A percentile compares a stretch with the other conserved stretches of the same genome.
These are phyloP conservation scores for Montipora foliosa DNA, from an alignment of 64 coral and sea anemone species.

Conservation along the genomic window DNA sequence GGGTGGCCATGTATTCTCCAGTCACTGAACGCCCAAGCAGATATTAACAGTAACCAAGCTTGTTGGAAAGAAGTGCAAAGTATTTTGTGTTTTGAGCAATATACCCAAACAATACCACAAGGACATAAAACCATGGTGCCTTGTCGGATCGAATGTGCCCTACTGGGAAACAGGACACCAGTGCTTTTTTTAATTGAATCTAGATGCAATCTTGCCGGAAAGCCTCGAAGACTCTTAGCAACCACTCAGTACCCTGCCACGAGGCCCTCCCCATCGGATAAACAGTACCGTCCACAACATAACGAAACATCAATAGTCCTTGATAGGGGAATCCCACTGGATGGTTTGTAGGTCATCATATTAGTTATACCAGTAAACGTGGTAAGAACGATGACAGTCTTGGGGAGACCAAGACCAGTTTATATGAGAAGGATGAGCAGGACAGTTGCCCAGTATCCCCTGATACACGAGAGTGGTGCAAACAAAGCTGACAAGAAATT, in stretches of 20 bases:
- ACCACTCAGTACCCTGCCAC: background rate
- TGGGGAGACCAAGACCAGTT: background rate
- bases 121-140: background rate
- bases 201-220: background rate
- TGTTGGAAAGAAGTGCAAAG: constrained; percentile 52
- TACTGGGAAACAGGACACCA: constrained; percentile 4
- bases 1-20: constrained; percentile 16
- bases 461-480: too few species aligned
- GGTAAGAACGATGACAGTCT: background rate
- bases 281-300: too few species aligned
- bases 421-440: too few species aligned
- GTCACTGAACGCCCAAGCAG: constrained; percentile 47
- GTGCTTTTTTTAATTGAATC: constrained; percentile 17
- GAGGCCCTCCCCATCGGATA: background rate
- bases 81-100: background rate
- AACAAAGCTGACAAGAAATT: too few species aligned
- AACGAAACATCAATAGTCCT: background rate
- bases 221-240: background rate
- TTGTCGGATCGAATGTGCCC: constrained; percentile 13
- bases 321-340: background rate
- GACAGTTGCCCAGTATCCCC: too few species aligned
- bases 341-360: background rate
- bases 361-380: background rate
- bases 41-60: constrained; percentile 31
- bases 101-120: background rate